Evolutionary conservation across 1,140 invertebrate species (phyloP).

Genomic region (Ganaspis sp.): DNA sequence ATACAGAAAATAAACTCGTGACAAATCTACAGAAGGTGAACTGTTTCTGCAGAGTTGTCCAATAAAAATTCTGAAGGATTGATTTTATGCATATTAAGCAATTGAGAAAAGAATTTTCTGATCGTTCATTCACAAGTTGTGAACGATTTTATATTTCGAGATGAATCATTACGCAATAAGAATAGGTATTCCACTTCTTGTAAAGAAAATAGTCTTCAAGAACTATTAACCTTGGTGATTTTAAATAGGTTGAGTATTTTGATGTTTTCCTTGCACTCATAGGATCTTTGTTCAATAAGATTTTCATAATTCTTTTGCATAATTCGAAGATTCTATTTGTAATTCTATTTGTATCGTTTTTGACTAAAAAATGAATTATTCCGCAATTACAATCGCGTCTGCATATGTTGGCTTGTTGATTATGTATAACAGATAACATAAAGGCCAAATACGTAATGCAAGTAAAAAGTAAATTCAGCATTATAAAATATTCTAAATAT

Average conservation of each 20-base stretch:
- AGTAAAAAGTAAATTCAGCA: too few species aligned
- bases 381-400: too few species aligned
- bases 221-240: not conserved
- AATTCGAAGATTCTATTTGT: too few species aligned
- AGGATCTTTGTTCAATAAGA: not conserved
- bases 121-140: not conserved
- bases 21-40: not conserved
- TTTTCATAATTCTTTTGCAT: not conserved
- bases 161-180: not conserved
- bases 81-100: conserved; percentile 5
- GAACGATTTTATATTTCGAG: not conserved
- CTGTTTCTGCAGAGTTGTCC: not conserved
- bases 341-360: too few species aligned
- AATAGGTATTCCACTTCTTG: not conserved
- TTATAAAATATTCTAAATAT: too few species aligned
- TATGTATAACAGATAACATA: too few species aligned
- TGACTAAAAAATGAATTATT: too few species aligned
- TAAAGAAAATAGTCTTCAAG: not conserved
- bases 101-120: not conserved
- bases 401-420: too few species aligned
- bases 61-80: conserved; percentile 7
- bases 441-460: too few species aligned
- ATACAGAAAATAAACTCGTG: not conserved
- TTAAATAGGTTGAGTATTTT: not conserved
- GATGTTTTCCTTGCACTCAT: not conserved